Evolutionary conservation across 2,888 invertebrate genomes (phyloP).

Genomic region (Candidula unifasciata): DNA sequence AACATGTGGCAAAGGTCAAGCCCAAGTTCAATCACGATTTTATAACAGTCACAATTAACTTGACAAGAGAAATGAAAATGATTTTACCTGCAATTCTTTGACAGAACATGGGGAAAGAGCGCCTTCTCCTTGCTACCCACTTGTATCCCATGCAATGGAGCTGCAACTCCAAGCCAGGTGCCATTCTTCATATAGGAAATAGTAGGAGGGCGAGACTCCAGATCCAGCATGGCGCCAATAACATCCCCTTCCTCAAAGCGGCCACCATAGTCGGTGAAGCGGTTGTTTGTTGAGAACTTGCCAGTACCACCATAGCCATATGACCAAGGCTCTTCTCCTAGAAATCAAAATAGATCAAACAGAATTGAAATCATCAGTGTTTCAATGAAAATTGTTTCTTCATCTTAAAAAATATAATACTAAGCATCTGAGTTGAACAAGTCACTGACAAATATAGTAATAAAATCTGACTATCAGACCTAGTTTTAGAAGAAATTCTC

Average conservation of each 20-base stretch:
- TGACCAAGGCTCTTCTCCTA: constrained; percentile 85
- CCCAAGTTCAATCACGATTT: too few relatives aligned
- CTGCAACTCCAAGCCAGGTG: constrained; percentile 85
- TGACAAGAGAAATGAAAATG: background rate
- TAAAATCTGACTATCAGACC: too few relatives aligned
- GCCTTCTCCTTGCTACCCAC: constrained; percentile 82
- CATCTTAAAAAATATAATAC: background rate
- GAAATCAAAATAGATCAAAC: background rate
- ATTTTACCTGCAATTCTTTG: constrained; percentile 85
- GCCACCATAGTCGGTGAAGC: constrained; percentile 88
- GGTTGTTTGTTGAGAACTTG: constrained; percentile 86
- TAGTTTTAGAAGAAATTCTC: too few relatives aligned
- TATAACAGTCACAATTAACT: too few relatives aligned
- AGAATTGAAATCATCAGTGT: background rate
- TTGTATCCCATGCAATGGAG: constrained; percentile 83
- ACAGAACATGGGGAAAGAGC: constrained; percentile 92
- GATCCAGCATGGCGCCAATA: constrained; percentile 84
- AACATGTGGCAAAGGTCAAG: too few relatives aligned
- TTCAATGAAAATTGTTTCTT: background rate
- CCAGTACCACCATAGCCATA: constrained; percentile 92
- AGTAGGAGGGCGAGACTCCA: constrained; percentile 85
- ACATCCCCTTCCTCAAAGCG: constrained; percentile 88
- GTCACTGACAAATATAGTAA: background rate
- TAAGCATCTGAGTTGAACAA: too few relatives aligned
- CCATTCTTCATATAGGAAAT: constrained; percentile 92